Percentiles rank a stretch among this genome's conserved stretches.
phyloP scores from a whole-genome alignment of 2,113 vertebrate genomes.

The Phaethon lepturus region DNA sequence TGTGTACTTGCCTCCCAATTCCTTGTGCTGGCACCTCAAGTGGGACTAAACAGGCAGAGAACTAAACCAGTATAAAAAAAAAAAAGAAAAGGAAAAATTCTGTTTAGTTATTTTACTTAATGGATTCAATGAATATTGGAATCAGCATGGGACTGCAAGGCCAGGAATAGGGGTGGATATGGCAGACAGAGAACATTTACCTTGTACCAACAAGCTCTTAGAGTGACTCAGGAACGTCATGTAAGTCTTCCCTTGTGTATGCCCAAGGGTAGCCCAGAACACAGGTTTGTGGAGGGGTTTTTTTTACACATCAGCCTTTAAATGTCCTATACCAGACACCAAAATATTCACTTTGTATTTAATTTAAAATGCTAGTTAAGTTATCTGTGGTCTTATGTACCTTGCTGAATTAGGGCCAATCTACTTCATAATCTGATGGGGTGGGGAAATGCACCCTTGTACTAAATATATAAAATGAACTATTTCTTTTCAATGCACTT shows the following conservation, averaged over 20 bases:
- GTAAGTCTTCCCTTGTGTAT: background rate
- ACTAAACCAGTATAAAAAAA: background rate
- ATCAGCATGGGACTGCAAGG: background rate
- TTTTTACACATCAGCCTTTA: background rate
- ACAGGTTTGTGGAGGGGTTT: background rate
- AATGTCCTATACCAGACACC: background rate
- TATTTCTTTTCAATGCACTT: background rate
- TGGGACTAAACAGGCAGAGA: background rate
- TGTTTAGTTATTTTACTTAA: background rate
- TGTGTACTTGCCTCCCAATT: rapidly evolving
- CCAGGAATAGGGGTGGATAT: background rate
- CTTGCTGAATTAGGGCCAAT: background rate
- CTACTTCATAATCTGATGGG: background rate
- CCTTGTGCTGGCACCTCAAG: background rate
- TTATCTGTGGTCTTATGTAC: background rate
- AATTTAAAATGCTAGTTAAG: background rate
- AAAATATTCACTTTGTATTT: background rate
- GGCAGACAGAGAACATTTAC: background rate
- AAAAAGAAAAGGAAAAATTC: background rate
- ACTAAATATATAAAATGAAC: background rate
- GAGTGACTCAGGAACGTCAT: background rate
- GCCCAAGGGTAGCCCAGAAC: background rate
- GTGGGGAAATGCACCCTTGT: background rate
- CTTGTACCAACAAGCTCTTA: background rate
- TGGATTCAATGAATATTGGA: background rate